These are phyloP conservation scores for Alligator sinensis DNA, from an alignment of 2,113 vertebrate species.

Conservation along the genomic window DNA sequence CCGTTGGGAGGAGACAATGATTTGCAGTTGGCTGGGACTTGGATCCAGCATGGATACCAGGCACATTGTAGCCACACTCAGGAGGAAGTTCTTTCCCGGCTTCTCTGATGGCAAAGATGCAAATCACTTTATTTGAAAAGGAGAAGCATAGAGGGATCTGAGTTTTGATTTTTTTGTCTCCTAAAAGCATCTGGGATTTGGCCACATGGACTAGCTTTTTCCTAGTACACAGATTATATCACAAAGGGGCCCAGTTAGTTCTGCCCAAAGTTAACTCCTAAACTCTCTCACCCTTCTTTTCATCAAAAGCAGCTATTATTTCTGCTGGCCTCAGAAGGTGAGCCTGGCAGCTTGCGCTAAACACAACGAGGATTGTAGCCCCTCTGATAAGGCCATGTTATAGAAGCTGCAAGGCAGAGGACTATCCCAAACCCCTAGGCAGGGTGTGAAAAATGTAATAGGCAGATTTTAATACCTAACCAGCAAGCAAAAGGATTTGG, in stretches of 20 bases:
- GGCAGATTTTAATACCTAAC: slow-evolving; percentile 10
- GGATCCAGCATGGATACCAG: background rate
- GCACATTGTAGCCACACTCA: background rate
- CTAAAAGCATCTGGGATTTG: background rate
- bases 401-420: background rate
- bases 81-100: slow-evolving; percentile 4
- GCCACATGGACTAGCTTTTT: slow-evolving; percentile 9
- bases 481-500: slow-evolving; percentile 12
- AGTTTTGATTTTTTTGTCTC: slow-evolving; percentile 29
- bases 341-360: background rate
- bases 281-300: background rate
- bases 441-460: background rate
- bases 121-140: background rate
- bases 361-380: background rate
- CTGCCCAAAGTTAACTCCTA: background rate
- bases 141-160: background rate
- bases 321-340: background rate
- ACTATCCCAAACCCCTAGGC: background rate
- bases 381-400: background rate
- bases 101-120: slow-evolving; percentile 4
- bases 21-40: background rate
- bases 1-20: background rate
- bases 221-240: background rate
- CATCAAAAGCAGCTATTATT: background rate
- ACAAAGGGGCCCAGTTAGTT: background rate